Evolutionary conservation across 2,113 vertebrate genomes (phyloP).

Genomic region (Hippocampus mohnikei): DNA sequence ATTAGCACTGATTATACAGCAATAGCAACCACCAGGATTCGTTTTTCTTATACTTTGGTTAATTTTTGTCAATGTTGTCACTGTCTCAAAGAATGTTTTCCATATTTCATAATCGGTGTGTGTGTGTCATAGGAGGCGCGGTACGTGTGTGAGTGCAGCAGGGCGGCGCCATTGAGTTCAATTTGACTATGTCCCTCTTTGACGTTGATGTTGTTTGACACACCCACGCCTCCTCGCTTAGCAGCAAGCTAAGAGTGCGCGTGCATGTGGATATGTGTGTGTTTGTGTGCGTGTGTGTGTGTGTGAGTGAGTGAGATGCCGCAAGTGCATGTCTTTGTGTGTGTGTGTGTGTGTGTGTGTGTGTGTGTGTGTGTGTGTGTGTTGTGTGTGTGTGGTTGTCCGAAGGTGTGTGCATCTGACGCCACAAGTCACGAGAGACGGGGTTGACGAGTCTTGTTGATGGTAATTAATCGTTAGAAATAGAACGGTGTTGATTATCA

Average conservation of each 20-base stretch:
- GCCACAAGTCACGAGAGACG: neutral
- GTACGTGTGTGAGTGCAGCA: conserved; percentile 13
- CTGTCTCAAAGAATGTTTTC: no score
- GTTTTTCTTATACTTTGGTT: no score
- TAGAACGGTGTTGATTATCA: neutral
- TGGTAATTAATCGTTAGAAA: neutral
- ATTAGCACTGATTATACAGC: no score
- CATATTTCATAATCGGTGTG: neutral
- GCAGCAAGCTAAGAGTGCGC: conserved; percentile 24
- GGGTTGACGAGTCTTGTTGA: neutral
- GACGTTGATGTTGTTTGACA: conserved; percentile 52
- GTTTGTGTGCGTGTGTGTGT: neutral
- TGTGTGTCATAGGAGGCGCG: neutral
- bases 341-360: neutral
- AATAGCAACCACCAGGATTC: no score
- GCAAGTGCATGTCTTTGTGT: neutral
- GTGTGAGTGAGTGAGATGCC: neutral
- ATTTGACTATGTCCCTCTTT: conserved; percentile 11
- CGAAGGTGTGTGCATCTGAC: neutral
- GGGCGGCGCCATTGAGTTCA: conserved; percentile 29
- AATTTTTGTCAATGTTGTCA: no score
- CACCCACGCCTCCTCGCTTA: conserved; percentile 38
- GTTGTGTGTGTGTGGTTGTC: no score
- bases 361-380: no score
- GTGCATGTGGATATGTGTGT: conserved; percentile 21